Base-by-base conservation (phyloP, 2,888 invertebrate genomes). In the Ormyrus thymus region DNA sequence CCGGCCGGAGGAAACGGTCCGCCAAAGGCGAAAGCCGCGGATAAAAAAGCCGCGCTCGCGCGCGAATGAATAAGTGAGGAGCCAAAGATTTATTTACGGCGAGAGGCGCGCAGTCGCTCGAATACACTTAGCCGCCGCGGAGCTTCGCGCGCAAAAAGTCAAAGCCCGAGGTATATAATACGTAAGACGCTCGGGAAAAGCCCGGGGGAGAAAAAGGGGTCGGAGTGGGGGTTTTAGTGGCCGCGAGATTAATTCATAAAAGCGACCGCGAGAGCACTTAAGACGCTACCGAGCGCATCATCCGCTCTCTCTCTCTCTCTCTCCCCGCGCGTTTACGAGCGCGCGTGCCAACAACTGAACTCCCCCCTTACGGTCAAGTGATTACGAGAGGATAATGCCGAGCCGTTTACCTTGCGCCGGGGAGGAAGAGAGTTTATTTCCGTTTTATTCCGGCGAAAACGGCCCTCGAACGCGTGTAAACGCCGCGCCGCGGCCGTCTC, bases 321-420 rank as follows among this genome's bases (percentile, higher is more conserved):
- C 29, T 29, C 29, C 29, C 1, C 29, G 29, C 29, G 29, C 29
- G 29, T 29, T 29, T 29, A 29, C 29, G 29, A 1, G 29, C 29
- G 29, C 29, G 29, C 64, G 43, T 53, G 7, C 29, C 50, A 68
- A 50, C 68, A 68, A 55, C 13, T 46, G 43, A 13, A 58, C 11
- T 50, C 10, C 15, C 48, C 61, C 15, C 53, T 45, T 55, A 15
- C 72, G 72, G 53, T 55, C 72, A 46, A 72, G 55, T 59, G 72
- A 72, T 72, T 64, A 72, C 72, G 62, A 64, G 53, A 7, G 72
- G 62, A 72, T 64, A 72, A 72, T 55, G 61, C 29, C 46, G 46
- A 4, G 13, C 45, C 61, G 70, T 72, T 72, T 72, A 72, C 29
- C 29, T 62, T 72, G 55, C 55, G 46, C 11, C 13, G 0, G 29